Base-by-base conservation (phyloP, 1,140 invertebrate genomes). In the Calliopsis andreniformis region DNA sequence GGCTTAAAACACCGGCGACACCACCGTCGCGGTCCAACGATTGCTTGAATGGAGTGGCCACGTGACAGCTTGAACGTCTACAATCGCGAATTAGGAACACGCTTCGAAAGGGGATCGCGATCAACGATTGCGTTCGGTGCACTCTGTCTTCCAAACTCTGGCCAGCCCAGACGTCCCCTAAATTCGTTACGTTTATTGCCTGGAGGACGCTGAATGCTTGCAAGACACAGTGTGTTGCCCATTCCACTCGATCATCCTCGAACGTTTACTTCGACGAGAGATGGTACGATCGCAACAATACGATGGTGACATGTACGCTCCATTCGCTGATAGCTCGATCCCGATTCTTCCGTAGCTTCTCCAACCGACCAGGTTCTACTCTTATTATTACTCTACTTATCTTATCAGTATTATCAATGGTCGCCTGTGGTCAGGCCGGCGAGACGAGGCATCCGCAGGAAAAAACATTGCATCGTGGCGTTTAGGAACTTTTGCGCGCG, bases 401-500 rank as follows among this genome's bases (percentile, higher is more conserved):
- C 62, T 73, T 73, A 73, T 66, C 61, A 66, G 43, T 67, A 67
- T 75, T 75, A 75, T 67, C 62, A 56, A 49, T 75, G 71, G 71
- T 66, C 71, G 71, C 62, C 51, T 28, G n/a, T 14, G 45, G 32
- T 1, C 61, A 56, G 85, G 76, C 75, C 62, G 68, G 75, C 82
- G 79, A 32, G 61, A 63, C 76, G 47, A 79, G 72, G 83, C 69
- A 75, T 72, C 83, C 69, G 83, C 87, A 86, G 84, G 84, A 72
- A 80, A 84, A 77, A 84, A 80, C 71, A 83, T 71, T 49, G 82
- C 78, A 62, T 87, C 80, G 71, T 67, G 61, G 75, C 63, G 83
- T 88, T 89, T 91, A 92, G 91, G 91, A 92, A 92, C 91, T 92
- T 88, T 92, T 92, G 90, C 90, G 89, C 89, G 90, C 91, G 90